phyloP scores from a whole-genome alignment of 2,888 invertebrate species.

The Eupithecia exiguata region DNA sequence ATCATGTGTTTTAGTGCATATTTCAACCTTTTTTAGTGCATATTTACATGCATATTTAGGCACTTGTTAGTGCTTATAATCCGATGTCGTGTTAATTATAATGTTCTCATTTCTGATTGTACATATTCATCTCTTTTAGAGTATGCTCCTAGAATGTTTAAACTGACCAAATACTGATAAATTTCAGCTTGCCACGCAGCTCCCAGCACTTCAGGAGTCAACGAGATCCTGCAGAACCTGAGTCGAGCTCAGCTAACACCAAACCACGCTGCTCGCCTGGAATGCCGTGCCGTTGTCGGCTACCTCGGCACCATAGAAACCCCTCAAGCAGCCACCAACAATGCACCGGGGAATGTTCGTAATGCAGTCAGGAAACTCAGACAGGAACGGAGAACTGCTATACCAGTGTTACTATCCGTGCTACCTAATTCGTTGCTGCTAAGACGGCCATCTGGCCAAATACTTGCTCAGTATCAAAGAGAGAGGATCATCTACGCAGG shows the following conservation, averaged over 20 bases:
- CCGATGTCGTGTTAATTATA: too few relatives aligned
- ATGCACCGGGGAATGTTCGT: conserved; percentile 90
- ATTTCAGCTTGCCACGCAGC: conserved; percentile 74
- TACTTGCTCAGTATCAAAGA: conserved; percentile 94
- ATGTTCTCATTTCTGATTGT: neutral
- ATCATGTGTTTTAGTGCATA: too few relatives aligned
- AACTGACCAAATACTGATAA: neutral
- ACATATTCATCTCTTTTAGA: neutral
- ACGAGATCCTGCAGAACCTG: conserved; percentile 73
- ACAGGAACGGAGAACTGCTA: conserved; percentile 93
- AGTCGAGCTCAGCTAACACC: conserved; percentile 71
- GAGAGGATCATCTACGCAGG: conserved; percentile 95
- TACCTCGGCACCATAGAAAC: conserved; percentile 98
- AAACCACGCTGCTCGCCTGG: conserved; percentile 82
- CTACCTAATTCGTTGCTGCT: conserved; percentile 91
- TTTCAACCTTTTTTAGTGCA: too few relatives aligned
- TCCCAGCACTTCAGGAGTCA: conserved; percentile 74
- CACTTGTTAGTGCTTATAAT: too few relatives aligned
- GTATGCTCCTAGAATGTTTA: neutral
- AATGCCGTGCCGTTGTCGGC: conserved; percentile 94
- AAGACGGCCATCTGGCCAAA: conserved; percentile 89
- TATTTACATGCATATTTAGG: too few relatives aligned
- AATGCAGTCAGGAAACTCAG: conserved; percentile 94
- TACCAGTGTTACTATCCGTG: conserved; percentile 93
- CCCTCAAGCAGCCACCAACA: conserved; percentile 91